These are phyloP conservation scores for Myotis lucifugus DNA, from an alignment of 2,113 vertebrate species.

Conservation along the genomic window DNA sequence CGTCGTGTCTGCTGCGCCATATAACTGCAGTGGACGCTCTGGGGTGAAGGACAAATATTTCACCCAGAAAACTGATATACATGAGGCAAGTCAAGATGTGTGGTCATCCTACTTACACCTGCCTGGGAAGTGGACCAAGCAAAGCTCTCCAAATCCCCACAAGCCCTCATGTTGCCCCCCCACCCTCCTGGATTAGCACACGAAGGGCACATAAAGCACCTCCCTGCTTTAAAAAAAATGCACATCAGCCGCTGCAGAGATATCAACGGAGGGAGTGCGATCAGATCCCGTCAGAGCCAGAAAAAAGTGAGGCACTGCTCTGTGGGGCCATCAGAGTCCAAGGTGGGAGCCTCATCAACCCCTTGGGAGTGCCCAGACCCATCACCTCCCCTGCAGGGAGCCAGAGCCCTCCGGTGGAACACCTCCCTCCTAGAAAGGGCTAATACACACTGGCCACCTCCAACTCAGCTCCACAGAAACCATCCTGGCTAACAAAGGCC, in stretches of 20 bases:
- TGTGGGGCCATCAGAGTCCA: too few species aligned
- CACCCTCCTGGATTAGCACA: not conserved
- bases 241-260: not conserved
- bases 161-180: not conserved
- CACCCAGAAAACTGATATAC: not conserved
- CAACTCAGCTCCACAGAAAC: not conserved
- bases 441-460: not conserved
- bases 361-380: not conserved
- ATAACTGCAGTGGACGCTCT: not conserved
- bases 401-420: not conserved
- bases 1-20: not conserved
- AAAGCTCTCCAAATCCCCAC: not conserved
- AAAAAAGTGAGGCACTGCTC: not conserved
- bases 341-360: not conserved
- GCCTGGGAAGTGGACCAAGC: not conserved
- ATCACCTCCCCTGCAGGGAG: not conserved
- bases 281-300: not conserved
- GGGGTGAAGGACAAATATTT: not conserved
- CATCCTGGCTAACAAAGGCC: not conserved
- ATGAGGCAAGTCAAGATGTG: not conserved
- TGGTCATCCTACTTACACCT: not conserved
- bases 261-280: accelerated
- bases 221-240: not conserved
- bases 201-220: not conserved
- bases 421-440: not conserved